A percentile compares a stretch with the other conserved stretches of the same genome.
These are phyloP conservation scores for Tyrophagus putrescentiae DNA, from an alignment of 1,140 invertebrate genomes.

Conservation along the genomic window DNA sequence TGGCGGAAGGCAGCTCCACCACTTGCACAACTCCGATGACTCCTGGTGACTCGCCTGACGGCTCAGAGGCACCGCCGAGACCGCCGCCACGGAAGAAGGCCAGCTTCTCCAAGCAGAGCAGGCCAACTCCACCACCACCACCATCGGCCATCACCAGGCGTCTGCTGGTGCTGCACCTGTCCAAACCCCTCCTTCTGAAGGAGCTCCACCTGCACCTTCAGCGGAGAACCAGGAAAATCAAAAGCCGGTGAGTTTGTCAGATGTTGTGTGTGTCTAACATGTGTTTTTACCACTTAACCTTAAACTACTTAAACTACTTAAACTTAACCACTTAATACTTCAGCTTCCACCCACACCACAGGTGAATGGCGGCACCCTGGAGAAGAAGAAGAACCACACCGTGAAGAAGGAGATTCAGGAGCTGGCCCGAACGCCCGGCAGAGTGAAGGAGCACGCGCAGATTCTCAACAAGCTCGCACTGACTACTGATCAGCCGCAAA, in stretches of 20 bases:
- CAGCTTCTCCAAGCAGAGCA: neutral
- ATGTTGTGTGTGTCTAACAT: too few species aligned
- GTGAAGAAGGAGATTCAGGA: slow-evolving; percentile 26
- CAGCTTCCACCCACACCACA: too few species aligned
- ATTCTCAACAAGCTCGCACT: slow-evolving; percentile 80
- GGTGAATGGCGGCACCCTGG: too few species aligned
- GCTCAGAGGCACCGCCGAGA: slow-evolving; percentile 34
- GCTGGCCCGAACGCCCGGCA: slow-evolving; percentile 26
- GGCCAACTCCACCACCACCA: slow-evolving; percentile 43
- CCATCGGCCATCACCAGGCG: slow-evolving; percentile 31
- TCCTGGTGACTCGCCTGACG: neutral
- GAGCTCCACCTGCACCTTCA: too few species aligned
- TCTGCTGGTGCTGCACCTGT: too few species aligned
- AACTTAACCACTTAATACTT: too few species aligned
- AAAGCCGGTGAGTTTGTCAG: too few species aligned
- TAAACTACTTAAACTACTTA: too few species aligned
- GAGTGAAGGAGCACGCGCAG: slow-evolving; percentile 76
- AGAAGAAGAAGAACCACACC: neutral
- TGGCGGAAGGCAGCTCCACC: too few species aligned
- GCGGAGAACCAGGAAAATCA: too few species aligned
- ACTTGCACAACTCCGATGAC: neutral
- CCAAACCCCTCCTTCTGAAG: too few species aligned
- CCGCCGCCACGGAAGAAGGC: slow-evolving; percentile 38
- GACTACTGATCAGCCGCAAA: slow-evolving; percentile 51
- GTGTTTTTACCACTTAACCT: too few species aligned